Percentiles rank a stretch among this genome's conserved stretches.
These are phyloP conservation scores for Ptychobarbus kaznakovi DNA, from an alignment of 2,797 vertebrate genomes.

Conservation along the genomic window DNA sequence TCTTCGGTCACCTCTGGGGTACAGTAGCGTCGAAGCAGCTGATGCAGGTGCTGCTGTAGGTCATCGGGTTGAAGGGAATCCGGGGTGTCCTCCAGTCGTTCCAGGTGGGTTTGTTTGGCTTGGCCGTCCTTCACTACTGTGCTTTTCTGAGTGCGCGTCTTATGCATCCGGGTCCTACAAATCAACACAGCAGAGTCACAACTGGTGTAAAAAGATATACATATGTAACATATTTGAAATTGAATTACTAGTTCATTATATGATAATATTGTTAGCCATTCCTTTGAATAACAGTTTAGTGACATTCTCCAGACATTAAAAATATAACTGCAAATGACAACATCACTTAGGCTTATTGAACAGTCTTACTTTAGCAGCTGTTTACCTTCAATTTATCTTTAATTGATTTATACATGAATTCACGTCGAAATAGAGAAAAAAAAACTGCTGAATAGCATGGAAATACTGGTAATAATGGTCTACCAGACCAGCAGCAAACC, in stretches of 20 bases:
- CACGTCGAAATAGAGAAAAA: not conserved
- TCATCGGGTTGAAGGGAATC: constrained; percentile 83
- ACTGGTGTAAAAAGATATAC: not conserved
- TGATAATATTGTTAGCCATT: not conserved
- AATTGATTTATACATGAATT: not conserved
- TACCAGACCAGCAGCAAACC: not conserved
- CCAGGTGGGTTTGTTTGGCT: constrained; percentile 86
- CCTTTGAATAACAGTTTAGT: not conserved
- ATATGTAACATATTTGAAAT: not conserved
- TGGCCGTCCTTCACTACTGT: constrained; percentile 90
- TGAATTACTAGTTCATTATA: not conserved
- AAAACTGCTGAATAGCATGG: not conserved
- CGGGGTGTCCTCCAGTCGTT: constrained; percentile 87
- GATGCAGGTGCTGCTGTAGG: constrained; percentile 90
- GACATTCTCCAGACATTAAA: not conserved
- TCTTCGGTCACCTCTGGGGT: constrained; percentile 73
- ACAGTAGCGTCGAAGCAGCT: constrained; percentile 89
- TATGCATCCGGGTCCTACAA: constrained; percentile 89
- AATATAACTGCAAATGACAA: not conserved
- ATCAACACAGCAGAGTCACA: not conserved
- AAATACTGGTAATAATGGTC: not conserved
- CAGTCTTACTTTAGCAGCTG: not conserved
- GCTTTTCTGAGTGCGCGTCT: constrained; percentile 89
- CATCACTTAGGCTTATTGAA: not conserved
- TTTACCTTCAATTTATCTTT: not conserved